Evolutionary conservation across 2,797 vertebrate species (phyloP).

Genomic region (Choloepus didactylus): DNA sequence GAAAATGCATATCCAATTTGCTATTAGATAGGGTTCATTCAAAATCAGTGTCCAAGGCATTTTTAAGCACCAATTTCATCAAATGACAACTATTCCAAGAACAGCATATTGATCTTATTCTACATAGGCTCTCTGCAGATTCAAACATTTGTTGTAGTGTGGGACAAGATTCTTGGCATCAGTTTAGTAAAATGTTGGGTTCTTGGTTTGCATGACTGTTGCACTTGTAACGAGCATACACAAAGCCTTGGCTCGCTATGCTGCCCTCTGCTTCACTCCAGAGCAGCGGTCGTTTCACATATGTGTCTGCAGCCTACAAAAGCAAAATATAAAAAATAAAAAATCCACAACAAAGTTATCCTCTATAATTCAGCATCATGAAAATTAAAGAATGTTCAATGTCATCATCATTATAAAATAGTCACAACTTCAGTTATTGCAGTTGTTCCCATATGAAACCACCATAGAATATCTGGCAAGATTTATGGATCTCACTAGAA

Average conservation of each 20-base stretch:
- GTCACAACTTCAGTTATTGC: not conserved
- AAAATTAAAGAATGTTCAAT: not conserved
- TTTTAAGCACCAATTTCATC: slow-evolving; percentile 76
- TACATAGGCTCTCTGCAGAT: slow-evolving; percentile 78
- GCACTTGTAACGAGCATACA: slow-evolving; percentile 72
- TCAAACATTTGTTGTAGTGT: slow-evolving; percentile 81
- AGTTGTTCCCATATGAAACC: not conserved
- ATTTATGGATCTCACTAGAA: not conserved
- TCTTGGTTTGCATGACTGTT: slow-evolving; percentile 80
- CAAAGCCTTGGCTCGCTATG: slow-evolving; percentile 79
- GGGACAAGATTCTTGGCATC: slow-evolving; percentile 81
- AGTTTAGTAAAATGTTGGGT: slow-evolving; percentile 74
- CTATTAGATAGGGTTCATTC: slow-evolving; percentile 81
- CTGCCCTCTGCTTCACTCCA: slow-evolving; percentile 63
- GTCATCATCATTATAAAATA: not conserved
- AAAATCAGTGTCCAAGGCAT: slow-evolving; percentile 77
- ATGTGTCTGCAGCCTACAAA: slow-evolving; percentile 29
- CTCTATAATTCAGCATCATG: not conserved
- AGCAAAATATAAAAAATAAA: not conserved
- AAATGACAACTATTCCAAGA: slow-evolving; percentile 79
- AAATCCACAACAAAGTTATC: not conserved
- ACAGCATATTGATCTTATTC: slow-evolving; percentile 83
- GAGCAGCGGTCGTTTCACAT: slow-evolving; percentile 12
- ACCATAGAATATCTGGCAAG: not conserved
- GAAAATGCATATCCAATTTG: slow-evolving; percentile 83